These are phyloP conservation scores for Eurypyga helias DNA, from an alignment of 2,113 vertebrate species.

Conservation along the genomic window DNA sequence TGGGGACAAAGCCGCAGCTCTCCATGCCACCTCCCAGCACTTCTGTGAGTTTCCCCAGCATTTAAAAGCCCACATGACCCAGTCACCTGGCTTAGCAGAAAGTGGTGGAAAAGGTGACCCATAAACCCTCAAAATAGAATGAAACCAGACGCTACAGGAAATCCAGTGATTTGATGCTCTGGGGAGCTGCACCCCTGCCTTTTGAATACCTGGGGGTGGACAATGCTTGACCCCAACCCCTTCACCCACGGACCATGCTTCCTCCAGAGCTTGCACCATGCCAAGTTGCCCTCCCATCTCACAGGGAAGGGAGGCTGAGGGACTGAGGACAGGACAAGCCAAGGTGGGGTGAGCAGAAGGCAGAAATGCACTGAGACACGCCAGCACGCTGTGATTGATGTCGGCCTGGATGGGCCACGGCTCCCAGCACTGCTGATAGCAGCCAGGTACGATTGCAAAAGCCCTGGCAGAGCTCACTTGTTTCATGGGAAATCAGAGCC, in stretches of 20 bases:
- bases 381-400: fast-evolving
- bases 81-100: neutral
- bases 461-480: neutral
- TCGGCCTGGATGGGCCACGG: neutral
- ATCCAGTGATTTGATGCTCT: neutral
- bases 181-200: neutral
- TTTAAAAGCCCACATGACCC: neutral
- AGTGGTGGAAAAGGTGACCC: neutral
- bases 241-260: neutral
- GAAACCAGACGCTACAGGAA: neutral
- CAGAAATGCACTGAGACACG: fast-evolving
- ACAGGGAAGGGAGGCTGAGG: fast-evolving
- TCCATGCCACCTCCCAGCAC: neutral
- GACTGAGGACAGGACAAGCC: neutral
- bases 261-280: neutral
- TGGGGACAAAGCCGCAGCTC: fast-evolving
- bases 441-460: neutral
- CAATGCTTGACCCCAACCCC: neutral
- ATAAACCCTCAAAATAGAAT: neutral
- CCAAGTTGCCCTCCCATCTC: neutral
- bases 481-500: neutral
- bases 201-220: neutral
- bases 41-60: neutral
- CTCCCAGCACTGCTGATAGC: neutral
- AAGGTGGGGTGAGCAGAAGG: too few relatives aligned